Evolutionary conservation across 2,888 invertebrate genomes (phyloP).

Genomic region (Drosophila incognita): DNA sequence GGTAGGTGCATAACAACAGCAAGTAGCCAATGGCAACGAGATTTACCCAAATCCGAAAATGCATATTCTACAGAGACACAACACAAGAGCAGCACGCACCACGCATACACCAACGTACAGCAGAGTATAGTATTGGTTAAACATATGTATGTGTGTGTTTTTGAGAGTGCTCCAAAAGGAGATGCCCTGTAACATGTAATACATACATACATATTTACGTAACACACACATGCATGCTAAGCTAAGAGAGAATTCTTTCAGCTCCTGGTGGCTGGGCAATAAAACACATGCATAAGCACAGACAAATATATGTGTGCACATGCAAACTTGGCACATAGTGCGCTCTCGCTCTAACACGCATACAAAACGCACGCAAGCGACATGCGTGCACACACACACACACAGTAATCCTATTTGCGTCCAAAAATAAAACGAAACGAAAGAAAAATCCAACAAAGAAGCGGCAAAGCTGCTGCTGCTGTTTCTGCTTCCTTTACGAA

Average conservation of each 20-base stretch:
- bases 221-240: conserved; percentile 12
- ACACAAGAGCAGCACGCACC: conserved; percentile 16
- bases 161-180: conserved; percentile 10
- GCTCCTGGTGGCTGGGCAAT: conserved; percentile 55
- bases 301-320: conserved; percentile 4
- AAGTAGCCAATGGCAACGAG: conserved; percentile 66
- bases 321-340: conserved; percentile 31
- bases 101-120: conserved; percentile 8
- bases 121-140: background rate
- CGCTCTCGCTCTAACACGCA: conserved; percentile 49
- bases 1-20: conserved; percentile 36
- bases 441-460: conserved; percentile 75
- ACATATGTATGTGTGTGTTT: background rate
- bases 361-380: conserved; percentile 57
- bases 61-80: conserved; percentile 36
- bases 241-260: conserved; percentile 4
- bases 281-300: conserved; percentile 9
- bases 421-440: conserved; percentile 68
- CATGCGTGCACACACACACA: conserved; percentile 48
- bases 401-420: conserved; percentile 76
- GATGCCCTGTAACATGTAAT: conserved; percentile 25
- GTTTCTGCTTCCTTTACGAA: conserved; percentile 67
- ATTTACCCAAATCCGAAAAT: conserved; percentile 51
- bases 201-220: conserved; percentile 1
- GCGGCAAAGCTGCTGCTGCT: conserved; percentile 58